Conservation (phyloP, 2,113 vertebrate species). For the Lasiurus borealis region DNA sequence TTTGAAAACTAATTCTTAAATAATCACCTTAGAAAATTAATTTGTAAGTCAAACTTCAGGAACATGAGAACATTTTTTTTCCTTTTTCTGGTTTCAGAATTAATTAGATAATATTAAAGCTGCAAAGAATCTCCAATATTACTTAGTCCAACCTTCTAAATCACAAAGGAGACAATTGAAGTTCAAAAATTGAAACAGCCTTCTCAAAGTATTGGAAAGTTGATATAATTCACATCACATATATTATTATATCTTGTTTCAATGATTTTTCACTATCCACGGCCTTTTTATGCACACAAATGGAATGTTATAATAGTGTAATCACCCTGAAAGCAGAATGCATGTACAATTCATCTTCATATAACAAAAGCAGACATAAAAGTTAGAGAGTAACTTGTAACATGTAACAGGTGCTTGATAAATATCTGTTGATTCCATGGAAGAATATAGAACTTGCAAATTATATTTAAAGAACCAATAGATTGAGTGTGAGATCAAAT, state of each 20-base stretch:
- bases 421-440: not conserved
- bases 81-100: not conserved
- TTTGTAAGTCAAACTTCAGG: slow-evolving; percentile 35
- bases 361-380: slow-evolving; percentile 6
- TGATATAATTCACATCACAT: not conserved
- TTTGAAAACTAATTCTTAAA: slow-evolving; percentile 44
- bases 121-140: not conserved
- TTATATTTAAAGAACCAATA: not conserved
- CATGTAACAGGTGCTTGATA: not conserved
- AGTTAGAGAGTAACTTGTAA: not conserved
- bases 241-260: not conserved
- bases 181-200: not conserved
- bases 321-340: not conserved
- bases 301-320: not conserved
- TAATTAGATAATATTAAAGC: not conserved
- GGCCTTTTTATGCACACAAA: not conserved
- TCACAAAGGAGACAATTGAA: not conserved
- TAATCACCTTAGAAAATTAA: slow-evolving; percentile 38
- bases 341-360: not conserved
- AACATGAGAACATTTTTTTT: not conserved
- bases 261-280: not conserved
- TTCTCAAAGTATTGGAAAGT: slow-evolving; percentile 5
- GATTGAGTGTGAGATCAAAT: not conserved
- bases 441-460: not conserved
- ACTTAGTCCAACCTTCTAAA: not conserved